Percentiles rank a stretch among this genome's conserved stretches.
Evolutionary conservation across 2,888 invertebrate genomes (phyloP).

Genomic region (Ornithoptera priamus): DNA sequence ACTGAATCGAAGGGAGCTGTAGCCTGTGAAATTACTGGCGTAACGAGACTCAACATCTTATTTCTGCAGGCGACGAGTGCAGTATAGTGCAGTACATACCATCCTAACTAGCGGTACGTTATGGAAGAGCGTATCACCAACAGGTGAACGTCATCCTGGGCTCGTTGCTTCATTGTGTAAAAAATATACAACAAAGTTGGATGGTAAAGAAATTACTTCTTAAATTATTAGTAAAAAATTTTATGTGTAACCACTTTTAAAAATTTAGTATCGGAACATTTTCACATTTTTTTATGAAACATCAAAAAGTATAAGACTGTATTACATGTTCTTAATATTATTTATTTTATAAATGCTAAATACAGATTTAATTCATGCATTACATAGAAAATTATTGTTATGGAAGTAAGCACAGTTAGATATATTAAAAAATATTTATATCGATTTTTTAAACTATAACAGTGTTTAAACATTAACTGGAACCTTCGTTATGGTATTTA

Average conservation of each 20-base stretch:
- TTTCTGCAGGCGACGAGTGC: no score
- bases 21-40: no score
- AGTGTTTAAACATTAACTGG: not conserved
- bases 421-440: not conserved
- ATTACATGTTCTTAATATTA: not conserved
- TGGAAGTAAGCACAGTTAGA: conserved; percentile 7
- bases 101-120: no score
- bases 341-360: not conserved
- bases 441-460: no score
- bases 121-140: no score
- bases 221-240: not conserved
- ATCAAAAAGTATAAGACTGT: not conserved
- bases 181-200: no score
- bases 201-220: no score
- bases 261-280: not conserved
- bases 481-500: not conserved
- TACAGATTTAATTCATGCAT: not conserved
- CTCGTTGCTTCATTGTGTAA: no score
- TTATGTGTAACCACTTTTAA: not conserved
- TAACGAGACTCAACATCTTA: no score
- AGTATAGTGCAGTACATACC: no score
- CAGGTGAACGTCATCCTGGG: no score
- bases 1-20: no score
- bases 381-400: not conserved
- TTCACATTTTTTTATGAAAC: not conserved